Evolutionary conservation across 2,113 vertebrate genomes (phyloP), one percentile per base, ranked within the genome.

Genomic region (Siniperca knerii): DNA sequence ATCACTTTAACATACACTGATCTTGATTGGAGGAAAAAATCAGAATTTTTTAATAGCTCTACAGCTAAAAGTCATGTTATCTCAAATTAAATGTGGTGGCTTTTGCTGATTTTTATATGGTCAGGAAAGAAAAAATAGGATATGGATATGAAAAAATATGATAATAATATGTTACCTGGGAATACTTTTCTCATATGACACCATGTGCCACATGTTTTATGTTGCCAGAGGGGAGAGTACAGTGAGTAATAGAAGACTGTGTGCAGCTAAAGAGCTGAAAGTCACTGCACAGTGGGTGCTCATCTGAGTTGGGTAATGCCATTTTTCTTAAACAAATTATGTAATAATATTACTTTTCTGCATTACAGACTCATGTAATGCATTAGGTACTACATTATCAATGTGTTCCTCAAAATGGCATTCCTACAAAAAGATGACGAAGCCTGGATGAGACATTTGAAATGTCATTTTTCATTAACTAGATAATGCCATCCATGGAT

Each of bases 21-120:
- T 52, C 23, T 71, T n/a, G 15, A 69, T 13, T 65, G 1, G 42
- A 69, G 21, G 25, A 10, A 67, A 72, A 70, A 71, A 70, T 46
- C 1, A 0, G 8, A 42, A n/a, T 58, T 64, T 82, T 40, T 52
- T 6, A 71, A 60, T 55, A 42, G 50, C 61, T 55, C 20, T n/a
- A 25, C 23, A 48, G 48, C 84, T 71, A 72, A 86, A 81, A 73
- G 75, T 82, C 79, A 83, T 35, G 55, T 84, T 25, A 76, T 87
- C 66, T 70, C 4, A 81, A 79, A 82, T 81, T 40, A 54, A 57
- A 67, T 82, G 50, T 44, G 52, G 33, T 21, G 37, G 25, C 48
- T 78, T 69, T 66, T 60, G 37, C 61, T 7, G n/a, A 61, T 70
- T 68, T 71, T 65, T 37, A 48, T 35, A 68, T 62, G 66, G 57